These are phyloP conservation scores for Hoplodrina blanda DNA, from an alignment of 2,888 invertebrate species.

Conservation along the genomic window DNA sequence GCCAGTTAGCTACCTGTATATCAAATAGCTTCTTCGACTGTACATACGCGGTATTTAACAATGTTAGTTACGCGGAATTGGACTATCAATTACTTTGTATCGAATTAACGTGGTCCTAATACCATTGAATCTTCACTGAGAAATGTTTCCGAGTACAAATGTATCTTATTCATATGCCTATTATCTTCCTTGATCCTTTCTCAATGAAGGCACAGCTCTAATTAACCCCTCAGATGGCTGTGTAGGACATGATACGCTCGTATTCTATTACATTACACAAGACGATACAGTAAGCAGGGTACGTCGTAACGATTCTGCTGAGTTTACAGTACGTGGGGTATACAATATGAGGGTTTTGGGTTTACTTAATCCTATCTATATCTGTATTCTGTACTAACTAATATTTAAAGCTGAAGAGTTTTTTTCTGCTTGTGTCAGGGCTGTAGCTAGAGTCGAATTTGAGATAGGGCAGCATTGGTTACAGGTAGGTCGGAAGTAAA, in stretches of 20 bases:
- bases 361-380: conserved; percentile 14
- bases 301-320: conserved; percentile 6
- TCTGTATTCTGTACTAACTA: too few species aligned
- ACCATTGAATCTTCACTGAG: conserved; percentile 1
- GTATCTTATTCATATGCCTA: conserved; percentile 3
- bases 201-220: conserved; percentile 24
- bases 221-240: conserved; percentile 37
- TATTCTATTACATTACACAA: conserved; percentile 39
- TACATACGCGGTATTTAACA: too few species aligned
- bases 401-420: too few species aligned
- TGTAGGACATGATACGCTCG: conserved; percentile 29
- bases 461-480: too few species aligned
- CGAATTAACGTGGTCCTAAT: neutral
- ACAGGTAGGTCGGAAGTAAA: too few species aligned
- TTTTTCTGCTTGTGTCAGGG: too few species aligned
- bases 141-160: conserved; percentile 1
- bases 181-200: conserved; percentile 32
- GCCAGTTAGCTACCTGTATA: too few species aligned
- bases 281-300: conserved; percentile 10
- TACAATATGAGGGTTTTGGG: conserved; percentile 9
- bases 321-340: neutral
- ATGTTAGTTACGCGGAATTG: too few species aligned
- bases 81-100: too few species aligned
- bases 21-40: too few species aligned
- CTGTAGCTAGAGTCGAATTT: too few species aligned